Base-by-base conservation (phyloP, 1,140 invertebrate species). In the Rhyzopertha dominica region DNA sequence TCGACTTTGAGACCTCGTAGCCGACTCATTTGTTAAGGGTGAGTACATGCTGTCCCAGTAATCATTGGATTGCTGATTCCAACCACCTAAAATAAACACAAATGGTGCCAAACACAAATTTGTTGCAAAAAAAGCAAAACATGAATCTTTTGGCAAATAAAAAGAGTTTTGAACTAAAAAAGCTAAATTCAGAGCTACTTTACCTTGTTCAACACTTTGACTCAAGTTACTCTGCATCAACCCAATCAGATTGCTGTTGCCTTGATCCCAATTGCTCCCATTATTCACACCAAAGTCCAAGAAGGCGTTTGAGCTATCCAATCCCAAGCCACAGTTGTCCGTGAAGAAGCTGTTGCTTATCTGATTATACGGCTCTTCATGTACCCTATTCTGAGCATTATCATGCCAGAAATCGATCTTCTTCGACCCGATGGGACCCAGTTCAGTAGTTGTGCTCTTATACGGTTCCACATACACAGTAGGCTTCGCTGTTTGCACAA, bases 341-440 rank as follows among this genome's bases (percentile, higher is more conserved):
- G 48, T 39, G 26, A 56, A 56, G 30, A 39, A 53, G 20, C 51
- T 56, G 12, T 36, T 46, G 10, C 32, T 43, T 26, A 39, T 34
- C 1, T 24, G 10, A 23, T 46, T 49, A 14, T 26, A 38, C 14
- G 40, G 43, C n/a, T 35, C 9, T 25, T 43, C 38, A 32, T 50
- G 36, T 16, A n/a, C 8, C 4, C 19, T 31, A 28, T 23, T 14
- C 13, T 31, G 26, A 12, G 30, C 23, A 34, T 45, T 40, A 26
- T 49, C 46, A 9, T 44, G 43, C 41, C 48, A 49, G 22, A 36
- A 50, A 35, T 56, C 61, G 4, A 51, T 25, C 14, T 58, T 51
- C 40, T 54, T 56, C 1, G 65, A 65, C 7, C 65, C 65, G 16
- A 67, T 66, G 1, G 65, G 65, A 5, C 63, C 65, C 23, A 67